Percentiles rank a stretch among this genome's conserved stretches.
phyloP scores from a whole-genome alignment of 2,113 vertebrate genomes.

The Zingel zingel region DNA sequence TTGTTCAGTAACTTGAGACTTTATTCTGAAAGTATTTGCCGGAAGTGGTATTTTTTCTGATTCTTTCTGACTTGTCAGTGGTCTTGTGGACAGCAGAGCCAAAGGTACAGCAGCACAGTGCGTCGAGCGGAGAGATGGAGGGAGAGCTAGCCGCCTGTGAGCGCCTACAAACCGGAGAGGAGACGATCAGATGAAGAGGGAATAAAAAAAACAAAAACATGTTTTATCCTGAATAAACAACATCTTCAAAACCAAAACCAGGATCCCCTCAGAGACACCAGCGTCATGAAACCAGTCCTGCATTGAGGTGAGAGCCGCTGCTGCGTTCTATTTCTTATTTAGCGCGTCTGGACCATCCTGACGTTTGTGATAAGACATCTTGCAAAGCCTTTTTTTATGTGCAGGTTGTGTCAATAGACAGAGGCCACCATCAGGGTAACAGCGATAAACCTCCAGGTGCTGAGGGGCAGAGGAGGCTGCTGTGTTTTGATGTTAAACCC shows the following conservation, averaged over 20 bases:
- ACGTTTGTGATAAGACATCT: constrained; percentile 11
- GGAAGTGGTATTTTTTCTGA: constrained; percentile 14
- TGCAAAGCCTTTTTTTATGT: background rate
- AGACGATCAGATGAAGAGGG: constrained; percentile 4
- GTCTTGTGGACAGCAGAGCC: constrained; percentile 42
- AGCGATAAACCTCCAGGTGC: constrained; percentile 56
- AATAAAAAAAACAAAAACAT: constrained; percentile 14
- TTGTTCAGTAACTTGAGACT: background rate
- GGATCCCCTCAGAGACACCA: constrained; percentile 30
- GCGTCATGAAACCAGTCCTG: constrained; percentile 69
- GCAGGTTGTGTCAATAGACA: background rate
- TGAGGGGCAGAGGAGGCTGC: constrained; percentile 51
- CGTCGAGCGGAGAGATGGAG: constrained; percentile 68
- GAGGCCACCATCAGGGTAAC: background rate
- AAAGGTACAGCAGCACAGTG: constrained; percentile 54
- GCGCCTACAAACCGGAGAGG: constrained; percentile 7
- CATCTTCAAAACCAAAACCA: constrained; percentile 5
- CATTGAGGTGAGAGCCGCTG: constrained; percentile 77
- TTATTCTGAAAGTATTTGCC: constrained; percentile 54
- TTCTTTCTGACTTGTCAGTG: background rate
- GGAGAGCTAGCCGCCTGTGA: constrained; percentile 28
- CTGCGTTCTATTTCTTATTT: constrained; percentile 35
- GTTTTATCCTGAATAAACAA: constrained; percentile 21
- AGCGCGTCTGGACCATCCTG: constrained; percentile 33
- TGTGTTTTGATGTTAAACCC: constrained; percentile 32